These are phyloP conservation scores for Octodon degus DNA, from an alignment of 2,113 vertebrate genomes.

Conservation along the genomic window DNA sequence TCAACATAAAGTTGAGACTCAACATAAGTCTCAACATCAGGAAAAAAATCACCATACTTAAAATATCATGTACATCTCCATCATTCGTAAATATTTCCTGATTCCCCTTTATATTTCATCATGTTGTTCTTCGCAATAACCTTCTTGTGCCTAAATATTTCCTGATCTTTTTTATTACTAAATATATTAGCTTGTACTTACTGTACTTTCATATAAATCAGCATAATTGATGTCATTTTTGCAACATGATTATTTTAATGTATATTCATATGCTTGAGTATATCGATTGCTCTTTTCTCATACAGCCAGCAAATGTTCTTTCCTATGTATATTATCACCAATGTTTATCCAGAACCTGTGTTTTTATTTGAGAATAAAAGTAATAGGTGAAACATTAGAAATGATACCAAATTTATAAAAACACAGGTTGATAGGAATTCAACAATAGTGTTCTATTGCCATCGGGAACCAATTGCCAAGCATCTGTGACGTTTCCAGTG, in stretches of 20 bases:
- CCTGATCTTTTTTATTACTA: background rate
- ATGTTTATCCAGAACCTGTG: background rate
- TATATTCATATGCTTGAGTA: background rate
- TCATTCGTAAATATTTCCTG: background rate
- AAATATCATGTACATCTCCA: background rate
- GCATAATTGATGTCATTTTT: background rate
- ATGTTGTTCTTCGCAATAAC: background rate
- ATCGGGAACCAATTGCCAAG: background rate
- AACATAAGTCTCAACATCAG: too few species aligned
- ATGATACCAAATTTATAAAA: too few species aligned
- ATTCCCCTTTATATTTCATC: background rate
- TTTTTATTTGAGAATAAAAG: too few species aligned
- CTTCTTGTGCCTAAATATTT: background rate
- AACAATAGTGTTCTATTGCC: too few species aligned
- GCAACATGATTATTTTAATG: slow-evolving; percentile 12
- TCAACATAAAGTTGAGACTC: background rate
- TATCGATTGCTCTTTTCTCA: background rate
- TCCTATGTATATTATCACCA: too few species aligned
- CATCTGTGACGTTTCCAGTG: background rate
- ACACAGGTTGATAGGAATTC: too few species aligned
- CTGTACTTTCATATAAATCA: background rate
- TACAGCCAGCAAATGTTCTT: background rate
- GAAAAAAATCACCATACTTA: background rate
- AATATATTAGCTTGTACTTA: background rate
- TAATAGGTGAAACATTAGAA: too few species aligned